Evolutionary conservation across 92 coral and sea anemone genomes (phyloP).

Genomic region (Porites cylindrica): DNA sequence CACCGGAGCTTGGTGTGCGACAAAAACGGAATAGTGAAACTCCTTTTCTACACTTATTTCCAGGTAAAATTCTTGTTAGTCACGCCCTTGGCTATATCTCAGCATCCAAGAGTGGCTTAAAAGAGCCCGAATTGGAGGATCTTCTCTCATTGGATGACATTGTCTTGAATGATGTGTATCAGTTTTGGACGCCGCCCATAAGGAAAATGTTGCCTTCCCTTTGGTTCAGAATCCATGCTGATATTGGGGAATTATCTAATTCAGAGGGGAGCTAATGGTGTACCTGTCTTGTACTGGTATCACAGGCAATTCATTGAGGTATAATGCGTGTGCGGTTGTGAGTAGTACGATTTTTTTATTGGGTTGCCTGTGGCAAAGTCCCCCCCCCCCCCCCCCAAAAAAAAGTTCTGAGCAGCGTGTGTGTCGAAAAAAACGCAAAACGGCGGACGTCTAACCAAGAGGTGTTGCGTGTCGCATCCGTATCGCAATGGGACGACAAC

Average conservation of each 20-base stretch:
- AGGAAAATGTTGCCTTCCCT: constrained; percentile 75
- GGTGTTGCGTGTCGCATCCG: no score
- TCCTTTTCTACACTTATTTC: background rate
- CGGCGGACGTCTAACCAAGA: no score
- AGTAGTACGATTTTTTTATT: no score
- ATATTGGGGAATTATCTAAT: constrained; percentile 74
- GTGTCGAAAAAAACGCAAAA: no score
- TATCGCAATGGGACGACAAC: no score
- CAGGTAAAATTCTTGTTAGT: constrained; percentile 73
- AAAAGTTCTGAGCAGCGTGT: no score
- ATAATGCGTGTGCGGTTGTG: no score
- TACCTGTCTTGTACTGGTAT: constrained; percentile 79
- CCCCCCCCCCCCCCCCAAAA: no score
- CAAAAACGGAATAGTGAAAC: no score
- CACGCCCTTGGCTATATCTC: constrained; percentile 65
- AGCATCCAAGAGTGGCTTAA: constrained; percentile 36
- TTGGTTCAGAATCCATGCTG: constrained; percentile 76
- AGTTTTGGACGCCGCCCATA: constrained; percentile 86
- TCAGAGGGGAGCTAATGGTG: constrained; percentile 80
- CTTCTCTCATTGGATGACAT: constrained; percentile 75
- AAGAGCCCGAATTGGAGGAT: constrained; percentile 75
- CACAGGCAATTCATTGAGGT: constrained; percentile 84
- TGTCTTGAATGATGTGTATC: constrained; percentile 81
- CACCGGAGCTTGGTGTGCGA: no score
- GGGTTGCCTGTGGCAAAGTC: no score